Conservation (phyloP, 2,888 invertebrate genomes). For the Phasia obesa region DNA sequence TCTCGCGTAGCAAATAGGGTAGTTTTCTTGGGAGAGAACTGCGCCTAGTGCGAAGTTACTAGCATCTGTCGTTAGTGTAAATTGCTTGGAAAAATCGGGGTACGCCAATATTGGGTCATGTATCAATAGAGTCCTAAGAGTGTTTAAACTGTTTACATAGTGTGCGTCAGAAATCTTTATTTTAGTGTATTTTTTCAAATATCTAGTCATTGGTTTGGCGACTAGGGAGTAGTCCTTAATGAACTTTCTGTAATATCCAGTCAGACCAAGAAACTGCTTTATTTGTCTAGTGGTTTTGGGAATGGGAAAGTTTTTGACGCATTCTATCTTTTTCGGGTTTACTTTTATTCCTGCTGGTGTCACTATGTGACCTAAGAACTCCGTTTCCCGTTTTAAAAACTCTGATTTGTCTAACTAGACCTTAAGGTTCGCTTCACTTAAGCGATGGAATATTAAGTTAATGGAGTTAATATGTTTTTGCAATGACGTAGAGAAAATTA, state of each 20-base stretch:
- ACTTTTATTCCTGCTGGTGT: conserved; percentile 50
- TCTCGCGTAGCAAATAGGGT: conserved; percentile 47
- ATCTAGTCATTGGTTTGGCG: conserved; percentile 55
- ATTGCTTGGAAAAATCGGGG: no score
- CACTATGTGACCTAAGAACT: conserved; percentile 51
- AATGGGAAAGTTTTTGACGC: conserved; percentile 58
- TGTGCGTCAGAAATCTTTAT: conserved; percentile 33
- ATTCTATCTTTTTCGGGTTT: conserved; percentile 66
- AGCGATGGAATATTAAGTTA: conserved; percentile 29
- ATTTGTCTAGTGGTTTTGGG: conserved; percentile 69
- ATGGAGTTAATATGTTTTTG: conserved; percentile 52
- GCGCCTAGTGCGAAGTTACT: conserved; percentile 33
- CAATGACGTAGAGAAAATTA: conserved; percentile 65
- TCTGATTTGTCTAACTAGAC: conserved; percentile 57
- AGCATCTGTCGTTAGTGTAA: no score
- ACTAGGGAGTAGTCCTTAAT: conserved; percentile 62
- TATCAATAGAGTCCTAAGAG: conserved; percentile 48
- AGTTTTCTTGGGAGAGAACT: conserved; percentile 52
- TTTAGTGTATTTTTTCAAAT: conserved; percentile 50
- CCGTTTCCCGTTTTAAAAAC: conserved; percentile 61
- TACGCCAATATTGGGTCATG: conserved; percentile 62
- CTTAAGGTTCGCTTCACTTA: conserved; percentile 59
- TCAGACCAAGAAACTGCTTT: conserved; percentile 66
- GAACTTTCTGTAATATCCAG: conserved; percentile 69
- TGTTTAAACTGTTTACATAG: conserved; percentile 50